Evolutionary conservation across 2,888 invertebrate genomes (phyloP).

Genomic region (Isoperla grammatica): DNA sequence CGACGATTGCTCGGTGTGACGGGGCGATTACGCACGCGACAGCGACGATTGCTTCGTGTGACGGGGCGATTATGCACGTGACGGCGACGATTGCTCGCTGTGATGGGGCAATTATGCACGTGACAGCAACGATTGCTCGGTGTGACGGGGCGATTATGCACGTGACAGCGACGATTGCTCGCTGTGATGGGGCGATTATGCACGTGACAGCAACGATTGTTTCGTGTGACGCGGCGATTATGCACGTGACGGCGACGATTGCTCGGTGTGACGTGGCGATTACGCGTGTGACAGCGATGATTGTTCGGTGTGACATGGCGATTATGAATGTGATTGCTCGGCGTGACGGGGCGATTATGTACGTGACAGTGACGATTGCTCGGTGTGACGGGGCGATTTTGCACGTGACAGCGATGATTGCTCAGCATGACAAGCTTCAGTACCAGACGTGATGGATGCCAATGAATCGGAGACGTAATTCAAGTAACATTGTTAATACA

Average conservation of each 20-base stretch:
- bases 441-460: too few species aligned
- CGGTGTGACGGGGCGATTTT: constrained; percentile 42
- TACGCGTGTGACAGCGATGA: constrained; percentile 57
- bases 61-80: background rate
- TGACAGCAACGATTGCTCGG: constrained; percentile 34
- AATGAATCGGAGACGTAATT: too few species aligned
- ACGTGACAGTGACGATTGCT: constrained; percentile 35
- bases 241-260: constrained; percentile 35
- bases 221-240: constrained; percentile 33
- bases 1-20: constrained; percentile 33
- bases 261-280: constrained; percentile 38
- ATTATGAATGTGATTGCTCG: constrained; percentile 31
- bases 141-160: constrained; percentile 29
- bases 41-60: constrained; percentile 60
- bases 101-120: constrained; percentile 33
- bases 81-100: too few species aligned
- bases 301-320: constrained; percentile 50
- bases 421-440: constrained; percentile 52
- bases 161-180: too few species aligned
- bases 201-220: constrained; percentile 35
- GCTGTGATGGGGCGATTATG: constrained; percentile 31
- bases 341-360: constrained; percentile 35
- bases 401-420: constrained; percentile 58
- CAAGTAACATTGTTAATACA: too few species aligned
- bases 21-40: constrained; percentile 49